phyloP scores from a whole-genome alignment of 2,888 invertebrate species.

The Parnassius apollo region DNA sequence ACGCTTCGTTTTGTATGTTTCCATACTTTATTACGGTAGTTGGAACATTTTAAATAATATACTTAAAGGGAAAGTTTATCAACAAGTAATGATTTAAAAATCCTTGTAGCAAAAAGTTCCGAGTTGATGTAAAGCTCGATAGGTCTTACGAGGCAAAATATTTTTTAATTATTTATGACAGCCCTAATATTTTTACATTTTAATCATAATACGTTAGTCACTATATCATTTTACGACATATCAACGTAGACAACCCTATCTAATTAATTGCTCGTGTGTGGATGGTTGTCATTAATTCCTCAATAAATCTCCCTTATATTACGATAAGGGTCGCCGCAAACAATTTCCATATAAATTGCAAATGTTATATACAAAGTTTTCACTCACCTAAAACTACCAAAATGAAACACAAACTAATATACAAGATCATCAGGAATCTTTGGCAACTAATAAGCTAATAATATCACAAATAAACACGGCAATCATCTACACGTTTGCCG shows the following conservation, averaged over 20 bases:
- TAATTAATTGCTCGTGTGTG: slow-evolving; percentile 25
- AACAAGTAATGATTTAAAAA: no score
- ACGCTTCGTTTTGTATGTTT: no score
- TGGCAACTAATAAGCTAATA: slow-evolving; percentile 79
- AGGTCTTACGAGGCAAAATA: no score
- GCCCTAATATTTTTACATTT: no score
- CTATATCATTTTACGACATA: slow-evolving; percentile 5
- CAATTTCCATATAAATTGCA: slow-evolving; percentile 31
- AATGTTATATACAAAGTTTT: slow-evolving; percentile 35
- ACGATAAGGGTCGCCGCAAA: slow-evolving; percentile 36
- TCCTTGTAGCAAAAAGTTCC: no score
- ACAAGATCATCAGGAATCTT: slow-evolving; percentile 81
- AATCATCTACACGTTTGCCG: slow-evolving; percentile 77
- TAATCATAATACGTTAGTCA: background rate
- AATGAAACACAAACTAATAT: slow-evolving; percentile 81
- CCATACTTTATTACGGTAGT: no score
- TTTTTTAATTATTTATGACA: no score
- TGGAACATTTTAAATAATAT: no score
- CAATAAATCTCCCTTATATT: slow-evolving; percentile 56
- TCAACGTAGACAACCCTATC: slow-evolving; percentile 21
- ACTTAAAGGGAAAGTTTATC: no score
- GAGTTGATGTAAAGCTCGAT: no score
- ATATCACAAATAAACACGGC: slow-evolving; percentile 72
- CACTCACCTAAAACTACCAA: slow-evolving; percentile 80
- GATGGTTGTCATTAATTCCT: slow-evolving; percentile 31